These are phyloP conservation scores for Hydriomena furcata DNA, from an alignment of 2,888 invertebrate species.

Conservation along the genomic window DNA sequence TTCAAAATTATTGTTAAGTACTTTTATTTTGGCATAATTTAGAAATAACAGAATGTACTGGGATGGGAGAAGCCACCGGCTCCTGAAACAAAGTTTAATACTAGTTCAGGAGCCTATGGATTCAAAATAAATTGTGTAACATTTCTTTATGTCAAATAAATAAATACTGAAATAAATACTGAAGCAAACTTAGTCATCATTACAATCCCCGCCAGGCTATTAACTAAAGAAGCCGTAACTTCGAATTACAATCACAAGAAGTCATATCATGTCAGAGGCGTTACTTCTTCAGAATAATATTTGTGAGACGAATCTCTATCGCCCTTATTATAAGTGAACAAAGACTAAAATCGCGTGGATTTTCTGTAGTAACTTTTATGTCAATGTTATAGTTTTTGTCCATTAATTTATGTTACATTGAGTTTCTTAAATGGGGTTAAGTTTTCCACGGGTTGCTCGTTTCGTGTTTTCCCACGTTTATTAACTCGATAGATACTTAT, in stretches of 20 bases:
- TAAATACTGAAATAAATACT: no score
- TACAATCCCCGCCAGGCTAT: no score
- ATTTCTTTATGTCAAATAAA: no score
- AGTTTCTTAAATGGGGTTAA: constrained; percentile 43
- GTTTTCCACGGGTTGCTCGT: constrained; percentile 40
- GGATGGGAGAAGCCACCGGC: no score
- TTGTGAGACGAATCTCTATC: no score
- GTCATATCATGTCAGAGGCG: constrained; percentile 19
- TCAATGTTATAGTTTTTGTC: constrained; percentile 32
- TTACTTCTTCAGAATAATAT: constrained; percentile 20
- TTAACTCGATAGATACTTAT: constrained; percentile 7
- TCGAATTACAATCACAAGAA: constrained; percentile 14
- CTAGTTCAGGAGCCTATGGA: no score
- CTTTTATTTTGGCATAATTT: no score
- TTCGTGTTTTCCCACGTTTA: constrained; percentile 45
- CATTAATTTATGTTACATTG: constrained; percentile 48
- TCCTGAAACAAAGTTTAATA: no score
- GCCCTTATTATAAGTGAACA: constrained; percentile 7
- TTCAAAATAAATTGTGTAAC: no score
- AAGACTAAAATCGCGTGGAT: constrained; percentile 9
- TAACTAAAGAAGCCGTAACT: not conserved
- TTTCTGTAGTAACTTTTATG: not conserved
- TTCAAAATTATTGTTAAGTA: no score
- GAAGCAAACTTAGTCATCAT: no score
- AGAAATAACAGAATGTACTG: no score